Evolutionary conservation across 2,113 vertebrate genomes (phyloP).

Genomic region (Halichoeres trimaculatus): DNA sequence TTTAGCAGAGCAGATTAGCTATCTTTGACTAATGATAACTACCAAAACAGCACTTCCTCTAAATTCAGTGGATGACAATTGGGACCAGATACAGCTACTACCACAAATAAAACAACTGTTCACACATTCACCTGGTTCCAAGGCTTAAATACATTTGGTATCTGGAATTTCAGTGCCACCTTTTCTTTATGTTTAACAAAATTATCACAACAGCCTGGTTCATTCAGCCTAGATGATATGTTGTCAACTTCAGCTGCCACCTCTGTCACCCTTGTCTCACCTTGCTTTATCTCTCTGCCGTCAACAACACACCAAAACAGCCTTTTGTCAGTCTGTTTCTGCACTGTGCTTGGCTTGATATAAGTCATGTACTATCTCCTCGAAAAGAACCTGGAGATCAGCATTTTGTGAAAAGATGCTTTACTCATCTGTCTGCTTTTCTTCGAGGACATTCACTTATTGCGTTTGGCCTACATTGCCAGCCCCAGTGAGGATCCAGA

Average conservation of each 20-base stretch:
- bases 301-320: conserved; percentile 34
- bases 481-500: conserved; percentile 50
- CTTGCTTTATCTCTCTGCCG: conserved; percentile 43
- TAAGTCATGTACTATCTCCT: conserved; percentile 16
- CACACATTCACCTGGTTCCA: neutral
- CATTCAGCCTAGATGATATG: conserved; percentile 2
- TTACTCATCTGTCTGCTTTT: conserved; percentile 28
- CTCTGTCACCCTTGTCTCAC: conserved; percentile 42
- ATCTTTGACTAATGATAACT: no score
- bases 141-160: neutral
- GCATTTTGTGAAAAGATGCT: conserved; percentile 19
- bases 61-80: no score
- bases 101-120: neutral
- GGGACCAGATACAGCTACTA: no score
- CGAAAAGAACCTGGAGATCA: conserved; percentile 24
- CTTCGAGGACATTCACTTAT: conserved; percentile 25
- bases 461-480: conserved; percentile 58
- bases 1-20: no score
- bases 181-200: neutral
- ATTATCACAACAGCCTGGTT: conserved; percentile 31
- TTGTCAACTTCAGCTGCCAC: conserved; percentile 41
- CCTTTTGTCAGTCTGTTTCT: conserved; percentile 32
- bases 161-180: neutral
- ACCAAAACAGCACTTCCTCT: no score
- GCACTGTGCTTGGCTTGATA: conserved; percentile 20